Evolutionary conservation across 1,140 invertebrate genomes (phyloP), one percentile per base, ranked within the genome.

Genomic region (Apolygus lucorum): DNA sequence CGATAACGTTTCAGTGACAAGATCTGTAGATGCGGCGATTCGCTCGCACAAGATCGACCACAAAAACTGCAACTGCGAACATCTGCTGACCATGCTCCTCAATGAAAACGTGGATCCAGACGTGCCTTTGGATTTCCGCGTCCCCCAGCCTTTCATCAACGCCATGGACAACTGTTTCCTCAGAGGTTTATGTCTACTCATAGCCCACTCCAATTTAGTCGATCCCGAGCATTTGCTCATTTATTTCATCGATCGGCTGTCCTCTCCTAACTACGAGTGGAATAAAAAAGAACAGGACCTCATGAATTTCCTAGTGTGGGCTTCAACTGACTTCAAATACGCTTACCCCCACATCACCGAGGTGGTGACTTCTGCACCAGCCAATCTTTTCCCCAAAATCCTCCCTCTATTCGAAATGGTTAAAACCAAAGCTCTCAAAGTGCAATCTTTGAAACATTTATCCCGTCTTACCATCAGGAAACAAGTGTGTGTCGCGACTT

Each of bases 21-120:
- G 67, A n/a, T 54, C 68, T 21, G 28, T 70, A 0, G 68, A 70
- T 52, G 68, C 68, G 21, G 62, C 63, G 2, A 21, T 65, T 11
- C 21, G 14, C 21, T 25, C 24, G 22, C 68, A 70, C 42, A 63
- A 24, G 17, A 17, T 25, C 14, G n/a, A n/a, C 21, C 68, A 64
- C 25, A 11, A 65, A 8, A 34, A 52, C 22, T 70, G 68, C 42
- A 49, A 70, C 25, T 70, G 68, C 42, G 34, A 49, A 17, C n/a
- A 52, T 17, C 26, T 70, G n/a, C 63, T 70, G 25, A 17, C n/a
- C n/a, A 29, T 66, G 28, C 28, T 66, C 1, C 25, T 66, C 26
- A 34, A 66, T 21, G 29, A 66, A 34, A 24, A 24, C 1, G 64
- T 34, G 1, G 34, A 42, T 34, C 64, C 64, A 29, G 64, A 66